Evolutionary conservation across 2,113 vertebrate genomes (phyloP), one percentile per base, ranked within the genome.

Genomic region (Lepisosteus osseus): DNA sequence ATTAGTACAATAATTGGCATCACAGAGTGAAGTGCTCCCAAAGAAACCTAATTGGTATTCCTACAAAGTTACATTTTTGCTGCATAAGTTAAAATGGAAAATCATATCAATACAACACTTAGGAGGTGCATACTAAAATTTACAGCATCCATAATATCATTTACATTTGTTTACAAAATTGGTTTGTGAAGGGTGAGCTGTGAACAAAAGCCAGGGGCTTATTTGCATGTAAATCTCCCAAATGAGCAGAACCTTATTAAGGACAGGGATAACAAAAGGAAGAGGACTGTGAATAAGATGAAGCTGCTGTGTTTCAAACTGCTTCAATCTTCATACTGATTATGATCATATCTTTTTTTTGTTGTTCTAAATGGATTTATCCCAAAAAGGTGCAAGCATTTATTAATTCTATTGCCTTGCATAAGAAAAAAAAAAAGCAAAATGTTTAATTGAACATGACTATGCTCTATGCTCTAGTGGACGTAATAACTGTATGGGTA

Each of bases 1-100:
- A 70, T 42, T 41, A 70, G 68, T 59, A 17, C 56, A 57, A 42
- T 70, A 70, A 70, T 70, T 70, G 68, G 55, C 54, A 59, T 70
- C 40, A 57, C 56, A 15, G 56, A 56, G 68, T 61, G 68, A 70
- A 70, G 15, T 70, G 55, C 29, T 70, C 54, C 54, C 55, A 14
- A 43, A 44, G 54, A 70, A 61, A n/a, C 41, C 41, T 70, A 61
- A 59, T 70, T 55, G 15, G 68, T 61, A 70, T 70, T 70, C 62
- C 41, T 12, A 65, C 54, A 70, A 70, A 70, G 40, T 70, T 13
- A 70, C 13, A 68, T 29, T 54, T 40, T 54, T 68, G 47, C 15
- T n/a, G 57, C 57, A 59, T 59, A 68, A 12, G 66, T 68, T 55
- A 68, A 68, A 68, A 54, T 55, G 51, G 51, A 68, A 59, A 55